Evolutionary conservation across 2,797 vertebrate genomes (phyloP), one percentile per base, ranked within the genome.

Genomic region (Macrochelys suwanniensis): DNA sequence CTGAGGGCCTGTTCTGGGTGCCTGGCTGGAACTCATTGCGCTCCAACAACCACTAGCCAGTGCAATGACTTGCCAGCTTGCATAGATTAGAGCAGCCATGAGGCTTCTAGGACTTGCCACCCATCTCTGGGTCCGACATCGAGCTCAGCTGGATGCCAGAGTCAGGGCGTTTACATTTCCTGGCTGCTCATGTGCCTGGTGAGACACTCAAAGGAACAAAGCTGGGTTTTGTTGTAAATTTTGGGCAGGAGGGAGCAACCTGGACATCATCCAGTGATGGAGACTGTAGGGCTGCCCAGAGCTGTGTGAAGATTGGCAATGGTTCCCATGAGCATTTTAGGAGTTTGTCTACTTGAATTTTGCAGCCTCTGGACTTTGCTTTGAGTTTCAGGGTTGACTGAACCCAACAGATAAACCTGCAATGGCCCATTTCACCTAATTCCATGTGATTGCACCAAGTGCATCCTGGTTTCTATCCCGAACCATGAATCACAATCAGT

Each of bases 391-490:
- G 16, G 74, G 1, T 25, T 1, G 21, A 23, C 0, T 1, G 56
- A 3, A 12, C 11, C 54, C 80, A 68, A 11, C 84, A 49, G 50
- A 3, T 3, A 6, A 13, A 15, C 37, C 17, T 3, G 1, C 4
- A 84, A 4, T 4, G 0, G 37, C 21, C 56, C 16, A 6, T 74
- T 50, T 9, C 2, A 26, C 8, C 50, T 33, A 25, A 65, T 87
- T 19, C 59, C 74, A 31, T 50, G 4, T 80, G 21, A 23, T 5
- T 23, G n/a, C n/a, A 68, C n/a, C n/a, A 37, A 19, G 65, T 5
- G 19, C 3, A 5, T 42, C 65, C 19, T 71, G n/a, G n/a, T 37
- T 71, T 3, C 5, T 2, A 28, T 16, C 76, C 26, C 0, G 0
- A 13, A 16, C 1, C 17, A 5, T 3, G 4, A 1, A 4, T 15